These are phyloP conservation scores for Blera fallax DNA, from an alignment of 2,888 invertebrate species.

Conservation along the genomic window DNA sequence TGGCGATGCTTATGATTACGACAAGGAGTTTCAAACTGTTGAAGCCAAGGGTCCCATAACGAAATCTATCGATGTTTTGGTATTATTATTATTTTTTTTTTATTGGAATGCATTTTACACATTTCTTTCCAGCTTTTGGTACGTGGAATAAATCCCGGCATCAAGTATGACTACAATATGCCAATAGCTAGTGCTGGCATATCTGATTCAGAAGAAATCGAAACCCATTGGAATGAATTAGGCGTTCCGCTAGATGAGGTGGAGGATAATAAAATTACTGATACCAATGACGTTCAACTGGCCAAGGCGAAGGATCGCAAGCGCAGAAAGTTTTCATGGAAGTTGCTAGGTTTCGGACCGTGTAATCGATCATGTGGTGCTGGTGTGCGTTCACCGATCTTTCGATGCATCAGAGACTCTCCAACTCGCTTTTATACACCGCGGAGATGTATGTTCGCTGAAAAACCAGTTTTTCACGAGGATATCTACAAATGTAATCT, in stretches of 20 bases:
- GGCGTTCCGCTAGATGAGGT: conserved; percentile 77
- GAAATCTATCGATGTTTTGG: conserved; percentile 76
- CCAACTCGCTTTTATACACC: conserved; percentile 85
- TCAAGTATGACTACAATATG: conserved; percentile 92
- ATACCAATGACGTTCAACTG: conserved; percentile 59
- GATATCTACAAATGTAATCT: conserved; percentile 87
- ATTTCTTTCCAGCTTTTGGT: conserved; percentile 86
- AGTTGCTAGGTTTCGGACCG: conserved; percentile 87
- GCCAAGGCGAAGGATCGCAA: conserved; percentile 80
- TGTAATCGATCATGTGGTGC: conserved; percentile 92
- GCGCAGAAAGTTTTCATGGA: conserved; percentile 86
- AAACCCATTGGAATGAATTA: conserved; percentile 78
- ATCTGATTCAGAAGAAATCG: conserved; percentile 79
- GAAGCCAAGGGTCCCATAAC: conserved; percentile 77
- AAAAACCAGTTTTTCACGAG: conserved; percentile 84
- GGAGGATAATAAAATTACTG: conserved; percentile 74
- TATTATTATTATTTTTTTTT: conserved; percentile 46
- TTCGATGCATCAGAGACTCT: conserved; percentile 86
- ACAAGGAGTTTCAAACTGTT: conserved; percentile 82
- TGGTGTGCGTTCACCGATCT: conserved; percentile 79
- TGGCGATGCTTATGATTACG: conserved; percentile 90
- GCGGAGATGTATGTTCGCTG: conserved; percentile 85
- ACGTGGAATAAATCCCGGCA: conserved; percentile 91
- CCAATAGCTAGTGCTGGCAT: conserved; percentile 83
- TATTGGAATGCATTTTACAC: not conserved